Percentiles rank a stretch among this genome's conserved stretches.
These are phyloP conservation scores for Entelurus aequoreus DNA, from an alignment of 2,113 vertebrate genomes.

Conservation along the genomic window DNA sequence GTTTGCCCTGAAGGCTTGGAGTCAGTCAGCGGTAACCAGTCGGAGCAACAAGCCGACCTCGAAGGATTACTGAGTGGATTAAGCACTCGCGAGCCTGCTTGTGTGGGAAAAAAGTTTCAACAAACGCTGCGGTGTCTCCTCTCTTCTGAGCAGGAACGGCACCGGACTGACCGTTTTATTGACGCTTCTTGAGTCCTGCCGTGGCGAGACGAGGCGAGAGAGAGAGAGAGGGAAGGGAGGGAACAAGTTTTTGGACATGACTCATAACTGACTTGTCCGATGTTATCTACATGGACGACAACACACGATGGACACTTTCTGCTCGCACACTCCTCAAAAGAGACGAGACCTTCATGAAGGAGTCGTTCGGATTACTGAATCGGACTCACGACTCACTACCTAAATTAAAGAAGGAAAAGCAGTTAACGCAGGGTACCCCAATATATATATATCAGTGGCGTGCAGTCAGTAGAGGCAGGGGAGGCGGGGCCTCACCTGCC, in stretches of 20 bases:
- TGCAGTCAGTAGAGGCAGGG: too few relatives aligned
- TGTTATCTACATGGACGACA: background rate
- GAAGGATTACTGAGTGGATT: constrained; percentile 5
- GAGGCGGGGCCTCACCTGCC: too few relatives aligned
- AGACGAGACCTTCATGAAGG: too few relatives aligned
- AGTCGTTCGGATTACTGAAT: too few relatives aligned
- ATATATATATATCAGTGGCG: too few relatives aligned
- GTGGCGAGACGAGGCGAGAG: constrained; percentile 1
- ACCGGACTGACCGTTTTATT: constrained; percentile 7
- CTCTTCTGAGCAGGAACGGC: background rate
- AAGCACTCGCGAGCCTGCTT: background rate
- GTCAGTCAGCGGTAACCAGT: constrained; percentile 4
- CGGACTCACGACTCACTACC: too few relatives aligned
- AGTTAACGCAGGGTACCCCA: too few relatives aligned
- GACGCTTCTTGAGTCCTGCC: constrained; percentile 8
- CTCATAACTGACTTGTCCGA: constrained; percentile 21
- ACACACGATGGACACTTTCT: background rate
- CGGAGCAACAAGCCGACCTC: constrained; percentile 18
- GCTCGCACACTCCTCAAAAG: too few relatives aligned
- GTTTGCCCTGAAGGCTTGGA: background rate
- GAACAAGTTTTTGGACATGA: constrained; percentile 49
- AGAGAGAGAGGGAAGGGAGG: constrained; percentile 16
- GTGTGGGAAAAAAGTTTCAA: constrained; percentile 13
- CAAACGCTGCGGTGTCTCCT: background rate
- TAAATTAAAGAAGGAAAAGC: too few relatives aligned